Conservation (phyloP, 2,888 invertebrate species). For the Netelia fuscicornis region DNA sequence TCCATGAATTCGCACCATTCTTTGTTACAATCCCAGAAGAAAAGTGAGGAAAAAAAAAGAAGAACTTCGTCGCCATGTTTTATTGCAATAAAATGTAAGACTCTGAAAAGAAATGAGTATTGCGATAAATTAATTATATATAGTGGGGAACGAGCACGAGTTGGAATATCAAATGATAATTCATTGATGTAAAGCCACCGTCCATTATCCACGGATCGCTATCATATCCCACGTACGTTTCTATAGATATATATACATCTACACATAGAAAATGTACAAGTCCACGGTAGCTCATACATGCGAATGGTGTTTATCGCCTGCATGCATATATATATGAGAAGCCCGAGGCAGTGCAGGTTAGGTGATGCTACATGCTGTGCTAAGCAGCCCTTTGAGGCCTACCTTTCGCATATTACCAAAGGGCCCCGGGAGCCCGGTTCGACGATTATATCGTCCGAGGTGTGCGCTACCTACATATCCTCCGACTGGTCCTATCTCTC, state of each 20-base stretch:
- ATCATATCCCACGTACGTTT: slow-evolving; percentile 27
- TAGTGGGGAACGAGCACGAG: neutral
- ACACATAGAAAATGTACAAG: slow-evolving; percentile 17
- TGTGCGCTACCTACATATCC: slow-evolving; percentile 60
- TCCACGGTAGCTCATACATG: slow-evolving; percentile 9
- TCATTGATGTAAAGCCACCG: neutral
- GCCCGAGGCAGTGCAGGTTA: slow-evolving; percentile 50
- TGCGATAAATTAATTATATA: too few species aligned
- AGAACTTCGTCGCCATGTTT: neutral
- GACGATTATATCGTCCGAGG: slow-evolving; percentile 66
- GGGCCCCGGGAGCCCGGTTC: slow-evolving; percentile 65
- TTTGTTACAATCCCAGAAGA: neutral
- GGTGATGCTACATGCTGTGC: slow-evolving; percentile 52
- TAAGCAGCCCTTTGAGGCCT: slow-evolving; percentile 69
- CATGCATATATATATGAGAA: neutral
- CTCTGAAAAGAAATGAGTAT: too few species aligned
- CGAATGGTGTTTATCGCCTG: slow-evolving; percentile 25
- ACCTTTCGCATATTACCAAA: slow-evolving; percentile 65
- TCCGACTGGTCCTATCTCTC: slow-evolving; percentile 52
- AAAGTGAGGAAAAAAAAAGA: slow-evolving; percentile 21
- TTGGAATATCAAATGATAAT: neutral
- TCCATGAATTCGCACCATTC: slow-evolving; percentile 31
- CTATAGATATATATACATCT: neutral
- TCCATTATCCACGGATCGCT: slow-evolving; percentile 17
- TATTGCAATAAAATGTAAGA: too few species aligned